Evolutionary conservation across 2,797 vertebrate species (phyloP).

Genomic region (Tamandua tetradactyla): DNA sequence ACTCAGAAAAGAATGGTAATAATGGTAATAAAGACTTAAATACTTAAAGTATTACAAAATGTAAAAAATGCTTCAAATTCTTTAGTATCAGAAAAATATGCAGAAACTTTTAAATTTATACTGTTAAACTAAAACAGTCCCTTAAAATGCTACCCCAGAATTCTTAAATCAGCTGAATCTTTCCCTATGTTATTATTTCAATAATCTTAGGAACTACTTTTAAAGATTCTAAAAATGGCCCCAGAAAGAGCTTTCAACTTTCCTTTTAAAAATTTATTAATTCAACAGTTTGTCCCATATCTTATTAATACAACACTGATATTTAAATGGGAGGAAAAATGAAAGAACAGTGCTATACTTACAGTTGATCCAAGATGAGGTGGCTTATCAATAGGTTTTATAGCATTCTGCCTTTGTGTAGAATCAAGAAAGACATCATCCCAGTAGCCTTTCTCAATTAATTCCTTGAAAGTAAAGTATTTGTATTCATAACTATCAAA

Average conservation of each 20-base stretch:
- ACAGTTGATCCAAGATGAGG: slow-evolving; percentile 89
- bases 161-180: neutral
- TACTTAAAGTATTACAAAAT: neutral
- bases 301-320: neutral
- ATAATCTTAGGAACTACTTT: slow-evolving; percentile 7
- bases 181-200: neutral
- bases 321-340: slow-evolving; percentile 1
- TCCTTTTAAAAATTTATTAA: neutral
- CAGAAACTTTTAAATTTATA: neutral
- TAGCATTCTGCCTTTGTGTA: slow-evolving; percentile 85
- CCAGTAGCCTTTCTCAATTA: slow-evolving; percentile 80
- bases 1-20: neutral
- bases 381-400: slow-evolving; percentile 90
- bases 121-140: neutral
- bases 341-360: slow-evolving; percentile 81
- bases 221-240: neutral
- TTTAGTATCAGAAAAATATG: slow-evolving; percentile 15
- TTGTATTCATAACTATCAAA: slow-evolving; percentile 41
- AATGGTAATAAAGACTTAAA: slow-evolving; percentile 19
- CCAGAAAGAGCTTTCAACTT: neutral
- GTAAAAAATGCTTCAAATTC: slow-evolving; percentile 35
- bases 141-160: slow-evolving; percentile 22
- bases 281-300: slow-evolving; percentile 8
- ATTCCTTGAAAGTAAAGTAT: slow-evolving; percentile 85
- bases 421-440: slow-evolving; percentile 79